Percentiles rank a stretch among this genome's conserved stretches.
phyloP scores from a whole-genome alignment of 2,888 invertebrate species.

The Synanthedon myopaeformis region DNA sequence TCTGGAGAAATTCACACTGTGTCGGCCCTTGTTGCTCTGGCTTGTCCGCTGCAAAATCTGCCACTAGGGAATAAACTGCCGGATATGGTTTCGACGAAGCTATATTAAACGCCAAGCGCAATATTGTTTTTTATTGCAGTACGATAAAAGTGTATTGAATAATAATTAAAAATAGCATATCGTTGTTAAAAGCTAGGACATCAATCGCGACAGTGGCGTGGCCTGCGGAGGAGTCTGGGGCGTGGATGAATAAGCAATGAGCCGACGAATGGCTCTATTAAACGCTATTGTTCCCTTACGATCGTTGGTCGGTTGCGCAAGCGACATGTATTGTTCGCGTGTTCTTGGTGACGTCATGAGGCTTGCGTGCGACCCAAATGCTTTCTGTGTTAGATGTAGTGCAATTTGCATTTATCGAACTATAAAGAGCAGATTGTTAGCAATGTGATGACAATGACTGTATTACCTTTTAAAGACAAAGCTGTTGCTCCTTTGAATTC shows the following conservation, averaged over 20 bases:
- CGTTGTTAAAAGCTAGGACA: constrained; percentile 31
- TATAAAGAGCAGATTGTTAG: constrained; percentile 32
- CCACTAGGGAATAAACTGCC: constrained; percentile 22
- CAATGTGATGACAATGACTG: constrained; percentile 21
- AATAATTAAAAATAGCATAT: background rate
- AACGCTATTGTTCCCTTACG: constrained; percentile 54
- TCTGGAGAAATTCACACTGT: constrained; percentile 43
- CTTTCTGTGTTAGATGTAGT: constrained; percentile 44
- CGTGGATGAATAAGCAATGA: constrained; percentile 70
- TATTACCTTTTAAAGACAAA: too few species aligned
- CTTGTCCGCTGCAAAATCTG: constrained; percentile 32
- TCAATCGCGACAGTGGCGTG: constrained; percentile 45
- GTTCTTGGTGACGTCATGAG: constrained; percentile 48
- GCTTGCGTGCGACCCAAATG: constrained; percentile 44
- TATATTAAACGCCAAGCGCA: background rate
- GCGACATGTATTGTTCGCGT: constrained; percentile 59
- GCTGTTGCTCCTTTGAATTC: too few species aligned
- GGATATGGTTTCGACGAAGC: background rate
- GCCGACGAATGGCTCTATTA: constrained; percentile 68
- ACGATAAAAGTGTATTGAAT: too few species aligned
- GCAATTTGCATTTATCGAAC: constrained; percentile 49
- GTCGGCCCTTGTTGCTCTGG: constrained; percentile 20
- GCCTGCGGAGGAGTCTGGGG: constrained; percentile 59
- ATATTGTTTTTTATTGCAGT: background rate
- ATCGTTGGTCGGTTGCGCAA: constrained; percentile 57